Evolutionary conservation across 1,140 invertebrate species (phyloP), one percentile per base, ranked within the genome.

Genomic region (Drosophila cardini): DNA sequence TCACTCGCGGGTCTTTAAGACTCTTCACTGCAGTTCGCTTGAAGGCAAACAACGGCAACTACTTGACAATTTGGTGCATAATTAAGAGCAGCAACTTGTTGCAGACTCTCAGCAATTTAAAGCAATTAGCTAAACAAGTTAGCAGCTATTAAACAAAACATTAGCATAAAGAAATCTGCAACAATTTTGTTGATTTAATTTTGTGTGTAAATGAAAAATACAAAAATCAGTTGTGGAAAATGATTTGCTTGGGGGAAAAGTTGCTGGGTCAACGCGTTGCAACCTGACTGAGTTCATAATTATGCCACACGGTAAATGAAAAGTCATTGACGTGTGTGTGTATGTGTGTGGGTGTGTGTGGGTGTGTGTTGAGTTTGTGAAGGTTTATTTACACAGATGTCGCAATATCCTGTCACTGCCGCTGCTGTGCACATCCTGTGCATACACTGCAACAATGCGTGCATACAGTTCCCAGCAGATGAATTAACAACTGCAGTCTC

Each of bases 71-170:
- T 80, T 74, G 38, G 60, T 65, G 65, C 81, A 86, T 86, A 85
- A 85, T 86, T 85, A 78, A 85, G 62, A 86, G 67, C 70, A 78
- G 16, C 60, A 56, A 83, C 80, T 83, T 68, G 62, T 69, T 56
- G 61, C 46, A 68, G 8, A 38, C 58, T 63, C 76, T 72, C 10
- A 36, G n/a, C 0, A 1, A 4, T 40, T 38, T 55, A 11, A 34
- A 36, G 3, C 68, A 79, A 80, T 76, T 76, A 72, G 77, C 75
- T 67, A 71, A 56, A 63, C 58, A 70, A 71, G 48, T 56, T 57
- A 32, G 38, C 11, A n/a, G 36, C 18, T 26, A 42, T 42, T 57
- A 40, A 45, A 30, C 10, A 32, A 62, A 34, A 52, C 34, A 62
- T 62, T 62, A 38, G 9, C 46, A 62, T 52, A 42, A 43, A 32